Conservation (phyloP, 2,797 vertebrate species). For the Hoplostethus atlanticus region DNA sequence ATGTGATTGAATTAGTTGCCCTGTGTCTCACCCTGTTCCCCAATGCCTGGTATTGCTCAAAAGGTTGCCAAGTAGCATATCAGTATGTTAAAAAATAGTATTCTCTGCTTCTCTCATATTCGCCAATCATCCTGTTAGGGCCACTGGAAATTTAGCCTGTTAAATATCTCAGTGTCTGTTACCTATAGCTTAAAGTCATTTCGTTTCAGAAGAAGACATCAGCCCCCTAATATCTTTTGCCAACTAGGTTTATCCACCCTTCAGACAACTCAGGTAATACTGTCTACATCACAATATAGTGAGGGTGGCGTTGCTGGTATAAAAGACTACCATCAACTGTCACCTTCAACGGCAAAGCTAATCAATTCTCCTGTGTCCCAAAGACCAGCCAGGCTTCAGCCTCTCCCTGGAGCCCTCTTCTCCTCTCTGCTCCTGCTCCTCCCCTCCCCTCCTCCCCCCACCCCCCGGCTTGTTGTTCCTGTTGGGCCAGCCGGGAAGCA, state of each 20-base stretch:
- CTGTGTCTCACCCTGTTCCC: slow-evolving; percentile 74
- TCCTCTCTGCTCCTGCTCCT: slow-evolving; percentile 56
- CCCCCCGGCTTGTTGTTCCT: slow-evolving; percentile 85
- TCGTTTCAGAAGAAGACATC: not conserved
- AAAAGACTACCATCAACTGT: slow-evolving; percentile 51
- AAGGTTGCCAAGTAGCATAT: slow-evolving; percentile 57
- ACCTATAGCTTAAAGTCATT: not conserved
- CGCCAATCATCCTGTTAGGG: not conserved
- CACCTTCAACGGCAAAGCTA: slow-evolving; percentile 55
- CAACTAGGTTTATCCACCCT: not conserved
- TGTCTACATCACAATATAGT: not conserved
- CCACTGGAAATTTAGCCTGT: not conserved
- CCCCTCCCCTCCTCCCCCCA: slow-evolving; percentile 32
- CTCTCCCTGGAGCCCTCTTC: slow-evolving; percentile 64
- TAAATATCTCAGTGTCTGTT: not conserved
- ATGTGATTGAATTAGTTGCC: slow-evolving; percentile 74
- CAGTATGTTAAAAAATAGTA: slow-evolving; percentile 9
- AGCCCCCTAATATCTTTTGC: not conserved
- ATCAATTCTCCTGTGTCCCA: slow-evolving; percentile 70
- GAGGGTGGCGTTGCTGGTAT: not conserved
- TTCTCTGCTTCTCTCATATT: not conserved
- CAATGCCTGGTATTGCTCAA: slow-evolving; percentile 46
- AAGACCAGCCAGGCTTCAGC: slow-evolving; percentile 42
- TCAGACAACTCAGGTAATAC: not conserved
- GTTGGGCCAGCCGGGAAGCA: slow-evolving; percentile 94